Evolutionary conservation across 2,113 vertebrate species (phyloP), one percentile per base, ranked within the genome.

Genomic region (Lepisosteus oculatus): DNA sequence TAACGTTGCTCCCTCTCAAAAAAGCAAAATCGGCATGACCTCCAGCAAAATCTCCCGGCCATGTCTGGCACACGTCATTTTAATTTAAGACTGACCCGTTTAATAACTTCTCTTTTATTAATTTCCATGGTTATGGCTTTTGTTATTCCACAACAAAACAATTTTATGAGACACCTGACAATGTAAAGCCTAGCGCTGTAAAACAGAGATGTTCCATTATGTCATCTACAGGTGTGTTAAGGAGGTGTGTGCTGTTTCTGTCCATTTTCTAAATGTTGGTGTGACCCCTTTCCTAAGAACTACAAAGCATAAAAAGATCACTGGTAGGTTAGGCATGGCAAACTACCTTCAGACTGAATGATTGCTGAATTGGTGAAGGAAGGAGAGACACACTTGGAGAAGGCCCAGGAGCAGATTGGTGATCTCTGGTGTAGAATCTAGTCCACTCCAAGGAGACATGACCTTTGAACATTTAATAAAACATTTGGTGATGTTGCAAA

Each of bases 181-280:
- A 81, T 83, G 77, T 79, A 83, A 81, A 82, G 63, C 77, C 83
- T 74, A 72, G 78, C 8, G 5, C 8, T 70, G 63, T 75, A 75
- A 81, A 84, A 43, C 3, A 69, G 87, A 80, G 71, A 88, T 85
- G 85, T 91, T 88, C 91, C 87, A 86, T 85, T 85, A 83, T 85
- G 72, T 77, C 87, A 84, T 75, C 75, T 80, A 75, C 89, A 93
- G 88, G 88, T 90, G 89, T 82, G 73, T 74, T 72, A 64, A 68
- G 72, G 77, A 57, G 8, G 4, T 69, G 41, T 45, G 51, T 17
- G 43, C 57, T 14, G 57, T 6, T 59, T 13, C 14, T 59, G 57
- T 59, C 57, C 57, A 59, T 13, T 51, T 5, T 51, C 9, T 51
- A 5, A 5, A 51, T 9, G 9, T 51, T 51, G 47, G 47, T 5